Base-by-base conservation (phyloP, 2,888 invertebrate genomes). In the Polydrusus tereticollis region DNA sequence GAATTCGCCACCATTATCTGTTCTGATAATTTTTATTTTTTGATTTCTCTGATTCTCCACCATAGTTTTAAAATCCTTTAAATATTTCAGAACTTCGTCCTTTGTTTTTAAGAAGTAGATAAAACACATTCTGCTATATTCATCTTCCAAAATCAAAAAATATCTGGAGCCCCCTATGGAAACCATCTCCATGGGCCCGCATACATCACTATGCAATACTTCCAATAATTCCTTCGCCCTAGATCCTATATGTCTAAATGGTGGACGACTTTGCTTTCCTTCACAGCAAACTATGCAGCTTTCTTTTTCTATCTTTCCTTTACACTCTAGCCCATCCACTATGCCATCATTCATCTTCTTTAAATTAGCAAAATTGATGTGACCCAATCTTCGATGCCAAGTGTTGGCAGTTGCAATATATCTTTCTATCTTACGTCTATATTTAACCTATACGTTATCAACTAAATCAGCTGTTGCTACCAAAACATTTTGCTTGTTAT, bases 201-300 rank as follows among this genome's bases (percentile, higher is more conserved):
- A 43, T n/a, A 43, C 16, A 65, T 81, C 80, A 8, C 77, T 69
- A 73, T 80, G 81, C 5, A 82, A 60, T 8, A 80, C 38, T 26
- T 79, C 74, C 16, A 81, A 69, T 64, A 62, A 63, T 69, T 65
- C 29, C 3, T 29, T 29, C 7, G 75, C 77, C 16, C 23, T 47
- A 5, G 45, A 59, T 8, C 7, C 43, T 43, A 1, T 5, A 18
- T 43, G 8, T 58, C 18, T 43, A n/a, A 82, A 82, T 8, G 80
- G 78, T 26, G 79, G 75, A n/a, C 80, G 72, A 2, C 60, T 5
- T 57, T 81, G 79, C 60, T 81, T 82, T 0, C 76, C 81, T 62
- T 82, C 79, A 78, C 63, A 77, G 57, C 78, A 77, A 20, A 60
- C 33, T 36, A 58, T 62, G 62, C 66, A 64, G 29, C 59, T 29